A percentile compares a stretch with the other conserved stretches of the same genome.
Evolutionary conservation across 2,888 invertebrate species (phyloP).

Genomic region (Ypsolopha scabrella): DNA sequence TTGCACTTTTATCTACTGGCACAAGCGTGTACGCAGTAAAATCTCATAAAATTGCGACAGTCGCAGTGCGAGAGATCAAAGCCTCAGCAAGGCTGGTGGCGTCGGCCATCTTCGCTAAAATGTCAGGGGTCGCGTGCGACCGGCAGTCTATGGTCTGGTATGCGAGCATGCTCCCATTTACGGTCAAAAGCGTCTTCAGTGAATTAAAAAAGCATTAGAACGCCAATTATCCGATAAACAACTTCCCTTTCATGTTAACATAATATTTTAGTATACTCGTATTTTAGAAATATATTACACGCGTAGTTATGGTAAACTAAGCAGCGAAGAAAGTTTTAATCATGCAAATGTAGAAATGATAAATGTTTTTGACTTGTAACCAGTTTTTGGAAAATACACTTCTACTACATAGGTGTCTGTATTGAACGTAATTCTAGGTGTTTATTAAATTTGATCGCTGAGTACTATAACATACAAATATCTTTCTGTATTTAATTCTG

Average conservation of each 20-base stretch:
- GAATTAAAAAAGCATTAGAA: slow-evolving; percentile 11
- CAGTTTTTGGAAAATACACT: too few relatives aligned
- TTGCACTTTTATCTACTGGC: slow-evolving; percentile 37
- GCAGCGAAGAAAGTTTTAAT: too few relatives aligned
- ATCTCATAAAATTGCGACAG: slow-evolving; percentile 51
- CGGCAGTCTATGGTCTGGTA: slow-evolving; percentile 28
- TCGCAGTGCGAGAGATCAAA: slow-evolving; percentile 45
- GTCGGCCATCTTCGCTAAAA: slow-evolving; percentile 48
- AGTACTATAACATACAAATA: too few relatives aligned
- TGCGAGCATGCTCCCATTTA: slow-evolving; percentile 29
- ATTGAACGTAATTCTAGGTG: too few relatives aligned
- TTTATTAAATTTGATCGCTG: too few relatives aligned
- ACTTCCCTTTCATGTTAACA: slow-evolving; percentile 2
- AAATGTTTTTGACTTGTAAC: too few relatives aligned
- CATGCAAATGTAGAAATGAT: too few relatives aligned
- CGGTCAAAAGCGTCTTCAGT: neutral
- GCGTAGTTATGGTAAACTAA: too few relatives aligned
- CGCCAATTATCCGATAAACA: slow-evolving; percentile 6
- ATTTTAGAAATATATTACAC: too few relatives aligned
- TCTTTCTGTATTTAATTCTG: too few relatives aligned
- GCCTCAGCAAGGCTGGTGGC: slow-evolving; percentile 34
- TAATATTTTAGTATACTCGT: neutral
- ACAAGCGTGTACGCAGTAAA: slow-evolving; percentile 36
- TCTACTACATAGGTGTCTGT: too few relatives aligned
- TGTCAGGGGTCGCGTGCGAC: slow-evolving; percentile 41